Evolutionary conservation across 2,113 vertebrate species (phyloP).

Genomic region (Nannospalax galili): DNA sequence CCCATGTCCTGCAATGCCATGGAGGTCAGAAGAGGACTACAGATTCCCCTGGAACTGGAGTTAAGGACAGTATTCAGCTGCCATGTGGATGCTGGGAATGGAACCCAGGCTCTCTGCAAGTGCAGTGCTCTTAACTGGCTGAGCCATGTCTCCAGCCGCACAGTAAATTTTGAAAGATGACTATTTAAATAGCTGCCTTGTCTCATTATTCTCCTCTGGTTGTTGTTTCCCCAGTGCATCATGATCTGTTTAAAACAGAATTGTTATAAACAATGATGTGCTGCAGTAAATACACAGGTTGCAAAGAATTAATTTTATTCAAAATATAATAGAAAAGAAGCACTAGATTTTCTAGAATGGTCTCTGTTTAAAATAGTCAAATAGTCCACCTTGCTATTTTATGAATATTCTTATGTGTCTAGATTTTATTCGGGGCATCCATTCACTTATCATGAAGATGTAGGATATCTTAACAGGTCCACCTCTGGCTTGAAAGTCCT

Average conservation of each 20-base stretch:
- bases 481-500: not conserved
- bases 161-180: not conserved
- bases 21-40: no score
- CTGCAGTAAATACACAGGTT: not conserved
- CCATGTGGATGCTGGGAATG: no score
- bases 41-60: no score
- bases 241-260: not conserved
- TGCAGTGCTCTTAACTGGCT: no score
- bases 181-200: not conserved
- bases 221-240: not conserved
- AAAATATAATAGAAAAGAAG: not conserved
- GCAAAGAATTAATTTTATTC: not conserved
- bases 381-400: no score
- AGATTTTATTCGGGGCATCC: not conserved
- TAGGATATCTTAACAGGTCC: not conserved
- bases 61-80: no score
- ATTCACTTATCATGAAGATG: not conserved
- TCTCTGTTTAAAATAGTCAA: not conserved
- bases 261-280: not conserved
- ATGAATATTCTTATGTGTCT: not conserved
- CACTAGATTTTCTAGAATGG: not conserved
- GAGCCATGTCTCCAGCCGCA: no score
- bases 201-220: not conserved
- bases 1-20: no score
- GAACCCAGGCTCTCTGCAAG: no score